These are phyloP conservation scores for Rhogogaster chlorosoma DNA, from an alignment of 2,888 invertebrate genomes.

Conservation along the genomic window DNA sequence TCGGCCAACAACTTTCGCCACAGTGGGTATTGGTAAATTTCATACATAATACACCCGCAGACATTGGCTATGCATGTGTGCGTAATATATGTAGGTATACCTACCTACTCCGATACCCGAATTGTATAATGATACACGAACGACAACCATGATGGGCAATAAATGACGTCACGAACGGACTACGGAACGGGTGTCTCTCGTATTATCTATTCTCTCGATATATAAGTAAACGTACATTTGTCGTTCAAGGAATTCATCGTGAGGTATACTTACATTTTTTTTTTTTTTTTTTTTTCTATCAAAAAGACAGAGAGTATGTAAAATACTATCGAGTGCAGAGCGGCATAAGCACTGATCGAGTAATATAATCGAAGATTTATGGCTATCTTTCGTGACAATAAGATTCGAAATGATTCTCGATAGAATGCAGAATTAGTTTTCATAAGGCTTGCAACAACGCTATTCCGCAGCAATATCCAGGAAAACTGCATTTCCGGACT, in stretches of 20 bases:
- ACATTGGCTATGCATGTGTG: too few relatives aligned
- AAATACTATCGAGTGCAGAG: not conserved
- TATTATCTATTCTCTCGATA: not conserved
- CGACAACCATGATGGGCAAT: conserved; percentile 28
- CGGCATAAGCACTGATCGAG: too few relatives aligned
- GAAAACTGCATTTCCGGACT: conserved; percentile 5
- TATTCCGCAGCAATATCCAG: not conserved
- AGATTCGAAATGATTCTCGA: not conserved
- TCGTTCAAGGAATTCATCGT: not conserved
- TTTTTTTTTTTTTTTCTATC: not conserved
- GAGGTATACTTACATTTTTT: too few relatives aligned
- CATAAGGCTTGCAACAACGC: not conserved
- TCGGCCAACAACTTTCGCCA: conserved; percentile 27
- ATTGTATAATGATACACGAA: conserved; percentile 24
- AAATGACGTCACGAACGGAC: conserved; percentile 31
- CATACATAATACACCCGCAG: not conserved
- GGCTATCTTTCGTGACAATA: not conserved
- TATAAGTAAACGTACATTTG: not conserved
- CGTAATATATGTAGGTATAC: too few relatives aligned
- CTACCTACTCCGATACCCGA: not conserved
- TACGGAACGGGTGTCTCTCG: not conserved
- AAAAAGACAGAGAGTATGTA: not conserved
- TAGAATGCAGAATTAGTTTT: not conserved
- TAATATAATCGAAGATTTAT: not conserved
- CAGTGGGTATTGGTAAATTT: not conserved